Conservation (phyloP, 2,888 invertebrate genomes). For the Elysia crispata region DNA sequence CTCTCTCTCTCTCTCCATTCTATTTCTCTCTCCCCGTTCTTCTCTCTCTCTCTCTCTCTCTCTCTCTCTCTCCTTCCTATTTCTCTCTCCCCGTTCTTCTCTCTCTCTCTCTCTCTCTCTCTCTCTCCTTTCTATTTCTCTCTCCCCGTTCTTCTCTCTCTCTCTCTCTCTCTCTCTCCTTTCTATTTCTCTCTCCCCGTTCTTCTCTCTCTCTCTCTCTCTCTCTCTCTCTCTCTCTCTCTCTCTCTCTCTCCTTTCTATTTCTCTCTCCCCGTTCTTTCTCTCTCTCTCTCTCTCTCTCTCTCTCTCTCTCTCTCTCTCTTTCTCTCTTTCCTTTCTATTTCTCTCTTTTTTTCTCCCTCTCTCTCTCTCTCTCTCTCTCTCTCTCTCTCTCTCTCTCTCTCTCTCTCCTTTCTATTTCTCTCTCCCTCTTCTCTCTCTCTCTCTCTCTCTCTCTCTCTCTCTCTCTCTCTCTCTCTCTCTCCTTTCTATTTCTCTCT, state of each 20-base stretch:
- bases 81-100: background rate
- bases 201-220: slow-evolving; percentile 28
- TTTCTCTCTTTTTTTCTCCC: too few relatives aligned
- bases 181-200: slow-evolving; percentile 2
- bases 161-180: too few relatives aligned
- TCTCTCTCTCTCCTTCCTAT: too few relatives aligned
- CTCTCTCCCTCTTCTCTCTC: background rate
- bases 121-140: background rate
- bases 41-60: too few relatives aligned
- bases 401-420: background rate
- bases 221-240: too few relatives aligned
- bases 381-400: background rate
- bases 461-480: background rate
- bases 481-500: too few relatives aligned
- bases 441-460: background rate
- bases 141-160: background rate
- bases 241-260: too few relatives aligned
- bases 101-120: background rate
- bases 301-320: too few relatives aligned
- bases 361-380: slow-evolving; percentile 6
- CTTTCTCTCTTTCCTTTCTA: too few relatives aligned
- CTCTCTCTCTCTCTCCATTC: background rate
- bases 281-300: too few relatives aligned
- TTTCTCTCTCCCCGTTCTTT: too few relatives aligned
- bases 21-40: background rate